Evolutionary conservation across 92 coral and sea anemone genomes (phyloP).

Genomic region (Nematostella vectensis): DNA sequence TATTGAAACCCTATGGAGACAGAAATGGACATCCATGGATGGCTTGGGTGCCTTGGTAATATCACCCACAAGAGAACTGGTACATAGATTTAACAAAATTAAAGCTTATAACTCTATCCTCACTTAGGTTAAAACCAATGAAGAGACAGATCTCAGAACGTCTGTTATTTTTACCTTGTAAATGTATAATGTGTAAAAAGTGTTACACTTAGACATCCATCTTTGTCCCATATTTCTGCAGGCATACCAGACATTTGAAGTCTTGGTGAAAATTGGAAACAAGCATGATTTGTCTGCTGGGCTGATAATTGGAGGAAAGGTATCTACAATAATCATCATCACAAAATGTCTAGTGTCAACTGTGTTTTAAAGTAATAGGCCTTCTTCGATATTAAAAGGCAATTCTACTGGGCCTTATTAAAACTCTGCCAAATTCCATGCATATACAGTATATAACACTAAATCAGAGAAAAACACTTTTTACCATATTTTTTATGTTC

Average conservation of each 20-base stretch:
- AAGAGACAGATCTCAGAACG: no score
- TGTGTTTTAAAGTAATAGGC: not conserved
- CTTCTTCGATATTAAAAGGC: not conserved
- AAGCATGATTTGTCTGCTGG: slow-evolving; percentile 97
- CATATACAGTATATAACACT: no score
- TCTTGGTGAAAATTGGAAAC: slow-evolving; percentile 79
- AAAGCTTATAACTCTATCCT: no score
- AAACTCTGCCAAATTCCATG: no score
- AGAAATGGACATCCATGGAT: slow-evolving; percentile 83
- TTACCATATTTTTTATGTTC: no score
- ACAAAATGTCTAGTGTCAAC: no score
- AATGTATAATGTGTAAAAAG: not conserved
- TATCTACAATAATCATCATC: no score
- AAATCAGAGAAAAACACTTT: no score
- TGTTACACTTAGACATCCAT: not conserved
- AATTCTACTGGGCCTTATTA: no score
- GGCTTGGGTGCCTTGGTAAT: slow-evolving; percentile 90
- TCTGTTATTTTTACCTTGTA: no score
- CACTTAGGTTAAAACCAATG: no score
- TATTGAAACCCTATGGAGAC: slow-evolving; percentile 80
- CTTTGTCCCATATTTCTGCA: no score
- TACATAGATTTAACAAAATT: slow-evolving; percentile 10
- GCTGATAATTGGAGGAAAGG: slow-evolving; percentile 94
- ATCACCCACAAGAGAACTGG: slow-evolving; percentile 97
- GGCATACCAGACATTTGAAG: slow-evolving; percentile 99